Evolutionary conservation across 92 coral and sea anemone species (phyloP), one percentile per base, ranked within the genome.

Genomic region (Hydrozoanthus gracilis): DNA sequence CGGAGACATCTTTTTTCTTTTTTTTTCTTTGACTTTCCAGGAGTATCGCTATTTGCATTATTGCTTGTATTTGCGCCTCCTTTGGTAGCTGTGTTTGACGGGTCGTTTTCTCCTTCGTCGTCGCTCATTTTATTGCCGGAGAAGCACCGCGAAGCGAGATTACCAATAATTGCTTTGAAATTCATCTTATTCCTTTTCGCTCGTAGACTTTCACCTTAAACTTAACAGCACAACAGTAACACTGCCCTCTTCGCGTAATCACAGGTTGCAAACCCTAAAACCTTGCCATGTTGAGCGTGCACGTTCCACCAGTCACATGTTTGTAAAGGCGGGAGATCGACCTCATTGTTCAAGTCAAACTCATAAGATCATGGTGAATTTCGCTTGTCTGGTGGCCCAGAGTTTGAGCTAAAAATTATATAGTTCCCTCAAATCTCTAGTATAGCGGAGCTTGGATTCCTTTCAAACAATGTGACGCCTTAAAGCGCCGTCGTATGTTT

Each of bases 111-210:
- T 17, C 64, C 85, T 4, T 80, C 85, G 11, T 80, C 85, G 61
- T 80, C 85, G 46, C 75, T 80, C n/a, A 80, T 51, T 18, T 27
- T 70, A 20, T 47, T 68, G n/a, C n/a, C n/a, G n/a, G 3, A 68
- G 73, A 65, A 80, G 85, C 85, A 65, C 85, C n/a, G 85, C 74
- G 27, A 80, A 80, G 9, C 85, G 85, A 80, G 73, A n/a, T 49
- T 48, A 15, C 45, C 61, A 4, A 80, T 60, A 4, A 80, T 60
- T 5, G 47, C 66, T 18, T 14, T 7, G 47, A 7, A 11, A 66
- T 17, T 64, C 85, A 80, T 80, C 20, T 79, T 48, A 8, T 6
- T 7, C 17, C 45, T n/a, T 11, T 45, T 27, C 39, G 12, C 35
- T 13, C 8, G 18, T 46, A 73, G 55, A n/a, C n/a, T 79, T 79